phyloP scores from a whole-genome alignment of 2,888 invertebrate species.

The Cerceris ruficornis region DNA sequence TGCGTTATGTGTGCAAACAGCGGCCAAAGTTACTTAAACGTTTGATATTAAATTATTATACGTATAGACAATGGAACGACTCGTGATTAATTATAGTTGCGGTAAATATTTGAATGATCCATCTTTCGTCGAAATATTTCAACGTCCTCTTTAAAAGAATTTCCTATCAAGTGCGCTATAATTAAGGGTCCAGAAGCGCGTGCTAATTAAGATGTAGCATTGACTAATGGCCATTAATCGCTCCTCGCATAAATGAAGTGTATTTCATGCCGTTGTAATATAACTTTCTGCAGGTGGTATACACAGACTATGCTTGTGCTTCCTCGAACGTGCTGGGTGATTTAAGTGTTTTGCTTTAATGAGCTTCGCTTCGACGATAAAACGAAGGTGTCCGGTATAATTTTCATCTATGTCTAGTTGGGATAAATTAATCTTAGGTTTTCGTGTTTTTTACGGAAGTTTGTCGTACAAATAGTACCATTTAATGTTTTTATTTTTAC shows the following conservation, averaged over 20 bases:
- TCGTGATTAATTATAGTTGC: too few species aligned
- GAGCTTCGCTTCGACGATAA: conserved; percentile 14
- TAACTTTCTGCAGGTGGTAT: conserved; percentile 38
- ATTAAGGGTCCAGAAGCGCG: conserved; percentile 31
- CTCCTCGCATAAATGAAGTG: conserved; percentile 53
- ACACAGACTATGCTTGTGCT: conserved; percentile 29
- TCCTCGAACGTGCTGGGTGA: conserved; percentile 28
- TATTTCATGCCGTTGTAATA: conserved; percentile 43
- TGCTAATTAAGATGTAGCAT: conserved; percentile 62
- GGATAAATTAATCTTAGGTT: too few species aligned
- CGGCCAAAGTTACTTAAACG: too few species aligned
- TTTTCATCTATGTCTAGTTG: too few species aligned
- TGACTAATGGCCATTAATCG: conserved; percentile 58
- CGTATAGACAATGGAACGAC: too few species aligned
- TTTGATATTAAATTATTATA: too few species aligned
- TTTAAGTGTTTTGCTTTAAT: conserved; percentile 43
- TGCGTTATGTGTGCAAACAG: too few species aligned
- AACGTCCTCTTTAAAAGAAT: conserved; percentile 11
- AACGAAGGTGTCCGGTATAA: conserved; percentile 5
- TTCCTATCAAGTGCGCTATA: conserved; percentile 34
- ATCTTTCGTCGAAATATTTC: conserved; percentile 2
- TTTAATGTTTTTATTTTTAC: too few species aligned
- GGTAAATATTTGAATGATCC: not conserved
- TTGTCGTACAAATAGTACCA: too few species aligned
- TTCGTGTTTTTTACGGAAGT: too few species aligned